Base-by-base conservation (phyloP, 1,140 invertebrate genomes). In the Eriocheir sinensis region DNA sequence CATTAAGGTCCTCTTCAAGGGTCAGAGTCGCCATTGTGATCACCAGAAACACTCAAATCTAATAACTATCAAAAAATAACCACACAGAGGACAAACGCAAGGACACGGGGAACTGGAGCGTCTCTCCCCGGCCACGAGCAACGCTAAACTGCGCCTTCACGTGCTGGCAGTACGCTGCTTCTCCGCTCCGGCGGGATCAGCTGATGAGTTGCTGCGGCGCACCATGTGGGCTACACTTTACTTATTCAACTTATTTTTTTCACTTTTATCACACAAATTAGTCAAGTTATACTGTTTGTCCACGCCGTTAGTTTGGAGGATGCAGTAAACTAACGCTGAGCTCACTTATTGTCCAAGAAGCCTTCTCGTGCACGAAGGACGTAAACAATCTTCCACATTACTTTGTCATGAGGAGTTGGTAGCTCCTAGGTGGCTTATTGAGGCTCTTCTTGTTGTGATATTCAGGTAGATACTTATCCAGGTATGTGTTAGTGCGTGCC, bases 1-100 rank as follows among this genome's bases (percentile, higher is more conserved):
- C 93, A 86, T 94, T 91, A 30, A 94, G 41, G 48, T 94, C 93
- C 48, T 94, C 93, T 27, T 94, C 93, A 36, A 94, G 89, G 27
- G 93, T 91, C 44, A 91, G 72, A 48, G 36, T 94, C n/a, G 93
- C 93, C 89, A 91, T 91, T 30, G 81, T 91, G 80, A 36, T 94
- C 89, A 91, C 81, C 41, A 40, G 48, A 30, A 90, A 90, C 53
- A 27, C n/a, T 86, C 12, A 53, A 91, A 81, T 83, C n/a, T 48
- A 60, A 53, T 21, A 17, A 80, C 41, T 85, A 27, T 86, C 81
- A 60, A 81, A 32, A 85, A 86, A 27, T 86, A 36, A 79, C 80
- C 83, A 93, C 83, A 79, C 44, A 41, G 40, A 60, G 44, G n/a
- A 91, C 88, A 60, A 34, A 81, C 89, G 48, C 44, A 60, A 89